Conservation (phyloP, 1,140 invertebrate species). For the Drosophila athabasca region DNA sequence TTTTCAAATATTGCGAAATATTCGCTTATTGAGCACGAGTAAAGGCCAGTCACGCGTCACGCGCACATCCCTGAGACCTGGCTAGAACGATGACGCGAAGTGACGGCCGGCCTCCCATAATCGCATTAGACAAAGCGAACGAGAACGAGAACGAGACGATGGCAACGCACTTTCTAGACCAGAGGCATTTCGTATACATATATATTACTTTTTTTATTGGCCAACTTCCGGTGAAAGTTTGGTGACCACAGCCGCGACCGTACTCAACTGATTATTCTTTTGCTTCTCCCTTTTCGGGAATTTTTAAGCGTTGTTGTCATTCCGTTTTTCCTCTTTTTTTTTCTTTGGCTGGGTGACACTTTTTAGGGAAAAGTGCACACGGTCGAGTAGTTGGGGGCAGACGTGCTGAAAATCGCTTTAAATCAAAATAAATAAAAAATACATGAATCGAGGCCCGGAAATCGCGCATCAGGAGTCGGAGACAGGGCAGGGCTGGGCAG, state of each 20-base stretch:
- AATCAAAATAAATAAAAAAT: slow-evolving; percentile 73
- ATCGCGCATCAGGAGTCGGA: slow-evolving; percentile 29
- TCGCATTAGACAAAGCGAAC: slow-evolving; percentile 67
- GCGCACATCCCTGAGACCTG: too few relatives aligned
- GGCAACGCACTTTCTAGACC: slow-evolving; percentile 41
- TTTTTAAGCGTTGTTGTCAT: slow-evolving; percentile 25
- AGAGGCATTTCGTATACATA: slow-evolving; percentile 17
- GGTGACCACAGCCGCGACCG: slow-evolving; percentile 11
- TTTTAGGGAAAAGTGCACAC: slow-evolving; percentile 62
- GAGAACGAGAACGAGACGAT: too few relatives aligned
- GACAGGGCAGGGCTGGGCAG: not conserved
- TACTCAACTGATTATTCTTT: slow-evolving; percentile 37
- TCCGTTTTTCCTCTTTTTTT: not conserved
- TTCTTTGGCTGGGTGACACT: slow-evolving; percentile 54
- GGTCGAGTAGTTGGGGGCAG: slow-evolving; percentile 54
- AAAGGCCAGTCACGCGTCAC: not conserved
- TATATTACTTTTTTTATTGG: slow-evolving; percentile 28
- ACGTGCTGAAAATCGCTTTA: slow-evolving; percentile 66
- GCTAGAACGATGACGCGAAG: too few relatives aligned
- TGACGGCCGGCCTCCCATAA: slow-evolving; percentile 32
- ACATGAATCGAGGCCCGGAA: slow-evolving; percentile 33
- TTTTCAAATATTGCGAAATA: too few relatives aligned
- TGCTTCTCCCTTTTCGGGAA: not conserved
- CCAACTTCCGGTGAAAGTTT: slow-evolving; percentile 34
- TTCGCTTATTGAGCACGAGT: too few relatives aligned